Conservation (phyloP, 2,888 invertebrate genomes). For the Diarsia brunnea region DNA sequence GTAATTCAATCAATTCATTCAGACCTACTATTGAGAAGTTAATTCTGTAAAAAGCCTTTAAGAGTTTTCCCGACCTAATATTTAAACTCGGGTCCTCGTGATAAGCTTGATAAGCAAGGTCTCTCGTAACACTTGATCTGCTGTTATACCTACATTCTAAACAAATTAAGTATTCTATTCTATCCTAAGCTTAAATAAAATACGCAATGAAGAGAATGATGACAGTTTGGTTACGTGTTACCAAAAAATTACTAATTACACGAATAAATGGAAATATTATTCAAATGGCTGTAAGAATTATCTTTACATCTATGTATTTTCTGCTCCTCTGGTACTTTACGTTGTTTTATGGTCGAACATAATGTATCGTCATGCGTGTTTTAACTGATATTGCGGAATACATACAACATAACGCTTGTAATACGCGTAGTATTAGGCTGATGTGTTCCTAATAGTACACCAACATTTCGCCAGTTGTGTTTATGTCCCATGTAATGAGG, state of each 20-base stretch:
- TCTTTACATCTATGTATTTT: constrained; percentile 21
- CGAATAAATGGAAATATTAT: constrained; percentile 44
- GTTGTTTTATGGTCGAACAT: constrained; percentile 21
- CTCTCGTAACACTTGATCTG: too few relatives aligned
- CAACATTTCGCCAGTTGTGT: not conserved
- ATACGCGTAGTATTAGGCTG: too few relatives aligned
- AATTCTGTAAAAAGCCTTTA: not conserved
- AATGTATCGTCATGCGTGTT: constrained; percentile 26
- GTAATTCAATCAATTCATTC: not conserved
- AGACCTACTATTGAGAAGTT: not conserved
- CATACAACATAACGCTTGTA: not conserved
- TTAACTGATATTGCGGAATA: constrained; percentile 20
- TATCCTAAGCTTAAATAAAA: not conserved
- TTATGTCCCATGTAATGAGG: not conserved
- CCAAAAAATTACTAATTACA: constrained; percentile 20
- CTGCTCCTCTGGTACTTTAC: constrained; percentile 4
- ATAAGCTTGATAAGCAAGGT: not conserved
- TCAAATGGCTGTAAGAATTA: constrained; percentile 45
- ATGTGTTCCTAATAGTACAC: not conserved
- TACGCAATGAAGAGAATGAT: constrained; percentile 12
- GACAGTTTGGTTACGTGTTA: constrained; percentile 10
- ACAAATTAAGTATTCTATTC: too few relatives aligned
- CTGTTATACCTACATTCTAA: too few relatives aligned
- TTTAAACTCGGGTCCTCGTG: not conserved
- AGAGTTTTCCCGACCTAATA: not conserved